Percentiles rank a stretch among this genome's conserved stretches.
Evolutionary conservation across 2,113 vertebrate species (phyloP).

Genomic region (Callospermophilus lateralis): DNA sequence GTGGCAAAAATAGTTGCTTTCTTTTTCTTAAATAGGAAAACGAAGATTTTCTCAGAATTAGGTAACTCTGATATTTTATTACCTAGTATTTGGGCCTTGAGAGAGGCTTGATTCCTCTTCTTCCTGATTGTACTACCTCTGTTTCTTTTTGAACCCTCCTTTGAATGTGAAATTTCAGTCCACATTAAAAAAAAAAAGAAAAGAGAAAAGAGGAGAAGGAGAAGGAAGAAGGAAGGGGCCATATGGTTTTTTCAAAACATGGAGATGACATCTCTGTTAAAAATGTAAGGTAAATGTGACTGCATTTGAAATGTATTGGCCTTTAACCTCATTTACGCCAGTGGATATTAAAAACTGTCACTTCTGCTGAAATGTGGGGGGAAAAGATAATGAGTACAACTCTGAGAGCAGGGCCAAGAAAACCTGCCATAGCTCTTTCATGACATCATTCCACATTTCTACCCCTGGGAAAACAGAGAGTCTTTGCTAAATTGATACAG

Average conservation of each 20-base stretch:
- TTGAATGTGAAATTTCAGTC: not conserved
- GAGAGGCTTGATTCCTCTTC: not conserved
- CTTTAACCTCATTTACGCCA: not conserved
- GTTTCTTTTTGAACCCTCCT: not conserved
- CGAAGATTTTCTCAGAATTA: not conserved
- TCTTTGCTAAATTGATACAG: no score
- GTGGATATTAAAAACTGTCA: not conserved
- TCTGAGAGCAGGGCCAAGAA: not conserved
- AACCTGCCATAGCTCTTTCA: not conserved
- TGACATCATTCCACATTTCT: not conserved
- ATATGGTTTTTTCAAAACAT: not conserved
- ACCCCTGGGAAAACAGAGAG: not conserved
- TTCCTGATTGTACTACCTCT: not conserved
- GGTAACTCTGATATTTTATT: not conserved
- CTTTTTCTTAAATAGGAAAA: not conserved
- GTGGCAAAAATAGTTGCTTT: not conserved
- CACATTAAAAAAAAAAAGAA: not conserved
- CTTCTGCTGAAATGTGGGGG: not conserved
- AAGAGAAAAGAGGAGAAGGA: not conserved
- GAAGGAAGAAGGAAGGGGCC: fast-evolving
- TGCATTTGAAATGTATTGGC: not conserved
- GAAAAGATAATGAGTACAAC: not conserved
- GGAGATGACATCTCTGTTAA: not conserved
- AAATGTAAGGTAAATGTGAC: not conserved
- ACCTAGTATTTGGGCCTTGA: not conserved